Base-by-base conservation (phyloP, 2,888 invertebrate species). In the Meta bourneti region DNA sequence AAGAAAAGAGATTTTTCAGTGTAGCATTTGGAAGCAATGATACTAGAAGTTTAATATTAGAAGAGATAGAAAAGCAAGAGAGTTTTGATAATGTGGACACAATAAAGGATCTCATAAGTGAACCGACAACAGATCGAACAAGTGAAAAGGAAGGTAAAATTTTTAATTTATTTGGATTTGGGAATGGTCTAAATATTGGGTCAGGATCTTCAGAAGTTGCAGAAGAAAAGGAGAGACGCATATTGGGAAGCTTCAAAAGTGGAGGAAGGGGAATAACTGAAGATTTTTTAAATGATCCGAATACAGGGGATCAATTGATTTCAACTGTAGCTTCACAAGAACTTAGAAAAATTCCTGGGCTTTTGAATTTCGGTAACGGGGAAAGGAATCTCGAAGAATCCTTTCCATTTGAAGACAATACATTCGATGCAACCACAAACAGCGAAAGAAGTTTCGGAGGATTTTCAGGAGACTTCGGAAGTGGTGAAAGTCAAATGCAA, bases 141-240 rank as follows among this genome's bases (percentile, higher is more conserved):
- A 16, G 16, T 0, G 11, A 52, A 70, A 49, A 16, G 0, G 77
- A 69, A 19, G 69, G 19, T 1, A 86, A 20, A 79, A 11, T 51
- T 79, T 69, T 86, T 1, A 79, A 49, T 52, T 4, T 52, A 49
- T 71, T 86, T 79, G 85, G 69, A 34, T 85, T 77, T 11, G 85
- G 16, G 11, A 77, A 77, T 34, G 16, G 69, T 69, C 13, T 11
- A 16, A 16, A 49, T 34, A 34, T 34, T 34, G 34, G 34, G 34
- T 34, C 34, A 34, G 34, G 4, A 4, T 34, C 34, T 34, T 2
- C 34, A 34, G 34, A 34, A 34, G 1, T 1, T 34, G 34, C n/a
- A n/a, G n/a, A 34, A 34, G 34, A 34, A 2, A 34, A 34, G 34
- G 34, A 34, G 34, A 34, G 34, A 2, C 34, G 1, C 34, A 34